These are phyloP conservation scores for Plebejus argus DNA, from an alignment of 2,888 invertebrate genomes.

Conservation along the genomic window DNA sequence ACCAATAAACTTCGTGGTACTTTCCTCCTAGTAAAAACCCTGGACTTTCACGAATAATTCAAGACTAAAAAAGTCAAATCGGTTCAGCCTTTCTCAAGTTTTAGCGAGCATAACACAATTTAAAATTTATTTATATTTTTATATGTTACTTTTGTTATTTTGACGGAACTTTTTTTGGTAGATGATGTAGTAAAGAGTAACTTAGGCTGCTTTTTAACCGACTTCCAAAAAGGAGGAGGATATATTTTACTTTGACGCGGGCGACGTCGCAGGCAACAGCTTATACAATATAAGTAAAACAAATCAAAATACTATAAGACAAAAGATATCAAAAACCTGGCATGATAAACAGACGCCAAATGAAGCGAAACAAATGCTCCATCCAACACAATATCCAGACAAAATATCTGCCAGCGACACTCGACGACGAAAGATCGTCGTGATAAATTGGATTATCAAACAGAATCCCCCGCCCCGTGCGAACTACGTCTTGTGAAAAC, in stretches of 20 bases:
- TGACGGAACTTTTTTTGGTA: too few relatives aligned
- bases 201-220: too few relatives aligned
- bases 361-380: background rate
- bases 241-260: too few relatives aligned
- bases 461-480: background rate
- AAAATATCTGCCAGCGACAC: background rate
- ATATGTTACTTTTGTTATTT: too few relatives aligned
- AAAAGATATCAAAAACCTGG: background rate
- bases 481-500: background rate
- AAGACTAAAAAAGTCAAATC: too few relatives aligned
- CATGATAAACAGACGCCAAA: background rate
- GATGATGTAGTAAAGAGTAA: too few relatives aligned
- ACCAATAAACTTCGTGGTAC: background rate
- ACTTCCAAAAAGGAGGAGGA: too few relatives aligned
- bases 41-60: too few relatives aligned
- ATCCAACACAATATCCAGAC: background rate
- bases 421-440: background rate
- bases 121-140: too few relatives aligned
- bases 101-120: too few relatives aligned
- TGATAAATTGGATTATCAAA: constrained; percentile 4
- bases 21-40: background rate
- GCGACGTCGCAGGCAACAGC: too few relatives aligned
- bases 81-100: too few relatives aligned
- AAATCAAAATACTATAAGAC: background rate
- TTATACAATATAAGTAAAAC: background rate